Evolutionary conservation across 2,797 vertebrate genomes (phyloP).

Genomic region (Falco biarmicus): DNA sequence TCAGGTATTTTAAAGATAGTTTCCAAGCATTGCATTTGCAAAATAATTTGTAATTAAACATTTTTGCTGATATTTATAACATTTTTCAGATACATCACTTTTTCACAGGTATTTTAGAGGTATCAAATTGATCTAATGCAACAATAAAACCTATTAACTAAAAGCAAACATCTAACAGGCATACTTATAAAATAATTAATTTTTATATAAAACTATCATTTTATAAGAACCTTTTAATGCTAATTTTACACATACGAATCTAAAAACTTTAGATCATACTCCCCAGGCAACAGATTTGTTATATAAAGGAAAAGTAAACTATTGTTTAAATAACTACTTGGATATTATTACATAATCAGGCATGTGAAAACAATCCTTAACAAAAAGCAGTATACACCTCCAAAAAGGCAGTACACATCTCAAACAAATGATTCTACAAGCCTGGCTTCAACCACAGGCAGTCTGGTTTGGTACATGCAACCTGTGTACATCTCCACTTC

Average conservation of each 20-base stretch:
- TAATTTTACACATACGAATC: neutral
- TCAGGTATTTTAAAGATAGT: neutral
- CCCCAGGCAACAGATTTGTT: neutral
- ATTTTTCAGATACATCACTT: neutral
- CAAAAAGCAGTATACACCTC: neutral
- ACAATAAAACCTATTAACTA: neutral
- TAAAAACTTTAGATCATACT: neutral
- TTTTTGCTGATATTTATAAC: neutral
- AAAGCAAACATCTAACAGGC: neutral
- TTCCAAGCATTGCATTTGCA: neutral
- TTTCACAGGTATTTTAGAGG: neutral
- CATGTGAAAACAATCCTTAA: neutral
- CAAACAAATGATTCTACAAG: neutral
- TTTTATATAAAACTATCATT: neutral
- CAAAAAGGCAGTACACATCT: neutral
- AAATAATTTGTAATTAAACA: neutral
- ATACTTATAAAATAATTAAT: neutral
- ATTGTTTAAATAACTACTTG: neutral
- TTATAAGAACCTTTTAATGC: neutral
- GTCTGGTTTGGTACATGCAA: neutral
- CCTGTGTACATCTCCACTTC: neutral
- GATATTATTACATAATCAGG: neutral
- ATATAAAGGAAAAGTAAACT: neutral
- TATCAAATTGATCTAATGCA: neutral
- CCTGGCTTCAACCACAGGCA: neutral